Evolutionary conservation across 2,797 vertebrate genomes (phyloP).

Genomic region (Rallus crepitans): DNA sequence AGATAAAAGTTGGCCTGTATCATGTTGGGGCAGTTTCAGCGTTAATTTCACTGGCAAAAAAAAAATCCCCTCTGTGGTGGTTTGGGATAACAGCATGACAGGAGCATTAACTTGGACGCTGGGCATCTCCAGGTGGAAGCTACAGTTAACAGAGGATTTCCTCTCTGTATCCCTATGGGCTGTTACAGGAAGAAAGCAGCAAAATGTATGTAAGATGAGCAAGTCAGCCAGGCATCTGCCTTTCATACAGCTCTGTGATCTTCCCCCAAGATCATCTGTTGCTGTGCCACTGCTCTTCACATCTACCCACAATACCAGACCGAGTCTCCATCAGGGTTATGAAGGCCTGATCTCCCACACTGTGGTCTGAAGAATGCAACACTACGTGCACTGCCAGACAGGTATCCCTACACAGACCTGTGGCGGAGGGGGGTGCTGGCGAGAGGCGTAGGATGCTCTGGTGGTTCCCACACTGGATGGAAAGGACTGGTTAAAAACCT

Average conservation of each 20-base stretch:
- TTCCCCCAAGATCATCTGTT: neutral
- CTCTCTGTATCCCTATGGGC: neutral
- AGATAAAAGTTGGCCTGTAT: neutral
- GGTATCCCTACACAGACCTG: too few species aligned
- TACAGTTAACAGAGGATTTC: neutral
- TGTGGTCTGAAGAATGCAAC: neutral
- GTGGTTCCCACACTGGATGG: neutral
- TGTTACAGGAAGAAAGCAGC: neutral
- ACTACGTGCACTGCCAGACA: neutral
- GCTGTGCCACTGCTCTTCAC: neutral
- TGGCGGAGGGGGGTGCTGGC: neutral
- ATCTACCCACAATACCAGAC: neutral
- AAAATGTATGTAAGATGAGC: neutral
- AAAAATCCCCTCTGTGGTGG: neutral
- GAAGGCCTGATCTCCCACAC: neutral
- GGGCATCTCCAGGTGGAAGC: neutral
- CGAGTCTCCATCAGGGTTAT: accelerated
- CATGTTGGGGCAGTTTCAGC: neutral
- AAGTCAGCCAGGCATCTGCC: neutral
- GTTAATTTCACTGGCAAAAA: neutral
- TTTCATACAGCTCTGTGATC: neutral
- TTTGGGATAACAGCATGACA: neutral
- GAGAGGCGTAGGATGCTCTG: accelerated
- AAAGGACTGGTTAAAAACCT: conserved; percentile 13
- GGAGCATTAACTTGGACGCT: neutral